These are phyloP conservation scores for Zapus hudsonius DNA, from an alignment of 2,113 vertebrate species.

Conservation along the genomic window DNA sequence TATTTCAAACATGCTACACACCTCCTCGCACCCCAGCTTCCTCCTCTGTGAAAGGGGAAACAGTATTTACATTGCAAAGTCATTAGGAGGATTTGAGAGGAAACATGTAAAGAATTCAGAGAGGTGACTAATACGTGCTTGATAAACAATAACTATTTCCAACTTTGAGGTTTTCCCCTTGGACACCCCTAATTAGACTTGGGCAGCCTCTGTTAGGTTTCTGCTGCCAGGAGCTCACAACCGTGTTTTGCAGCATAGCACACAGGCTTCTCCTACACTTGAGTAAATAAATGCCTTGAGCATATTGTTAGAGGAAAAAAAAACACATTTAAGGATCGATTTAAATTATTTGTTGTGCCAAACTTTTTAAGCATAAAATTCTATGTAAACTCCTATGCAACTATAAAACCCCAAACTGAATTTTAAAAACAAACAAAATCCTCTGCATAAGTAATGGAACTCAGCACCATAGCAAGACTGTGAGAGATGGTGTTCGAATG, in stretches of 20 bases:
- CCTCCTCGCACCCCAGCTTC: not conserved
- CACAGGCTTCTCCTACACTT: not conserved
- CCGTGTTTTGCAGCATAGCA: not conserved
- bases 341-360: not conserved
- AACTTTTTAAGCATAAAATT: not conserved
- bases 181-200: not conserved
- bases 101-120: not conserved
- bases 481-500: not conserved
- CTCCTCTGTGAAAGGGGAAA: slow-evolving; percentile 55
- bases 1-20: not conserved
- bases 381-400: not conserved
- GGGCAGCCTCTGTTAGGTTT: not conserved
- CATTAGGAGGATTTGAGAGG: slow-evolving; percentile 22
- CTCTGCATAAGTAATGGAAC: no score
- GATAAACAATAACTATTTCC: slow-evolving; percentile 38
- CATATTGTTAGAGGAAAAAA: not conserved
- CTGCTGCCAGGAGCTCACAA: not conserved
- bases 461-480: not conserved
- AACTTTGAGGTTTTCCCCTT: not conserved
- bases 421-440: slow-evolving; percentile 26
- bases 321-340: not conserved
- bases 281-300: not conserved
- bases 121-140: not conserved
- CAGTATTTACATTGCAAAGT: slow-evolving; percentile 51
- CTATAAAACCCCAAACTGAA: not conserved